Percentiles rank a stretch among this genome's conserved stretches.
These are phyloP conservation scores for Hystrix brachyura DNA, from an alignment of 2,113 vertebrate genomes.

Conservation along the genomic window DNA sequence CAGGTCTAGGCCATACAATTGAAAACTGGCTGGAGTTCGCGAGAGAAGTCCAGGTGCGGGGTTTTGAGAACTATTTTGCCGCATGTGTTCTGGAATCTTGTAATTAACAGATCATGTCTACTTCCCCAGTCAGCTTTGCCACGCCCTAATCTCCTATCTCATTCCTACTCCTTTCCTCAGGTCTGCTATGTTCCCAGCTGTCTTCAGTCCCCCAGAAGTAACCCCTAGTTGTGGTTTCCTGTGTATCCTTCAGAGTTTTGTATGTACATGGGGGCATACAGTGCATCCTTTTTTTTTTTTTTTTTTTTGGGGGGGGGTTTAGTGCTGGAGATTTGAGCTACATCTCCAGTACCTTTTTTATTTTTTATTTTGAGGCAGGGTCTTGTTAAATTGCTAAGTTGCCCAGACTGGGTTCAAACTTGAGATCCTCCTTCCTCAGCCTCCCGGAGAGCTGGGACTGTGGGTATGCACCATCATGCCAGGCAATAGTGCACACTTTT, in stretches of 20 bases:
- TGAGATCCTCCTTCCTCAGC: background rate
- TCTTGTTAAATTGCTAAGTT: background rate
- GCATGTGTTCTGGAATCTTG: background rate
- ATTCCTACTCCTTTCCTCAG: background rate
- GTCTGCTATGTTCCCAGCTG: background rate
- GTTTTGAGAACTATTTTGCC: background rate
- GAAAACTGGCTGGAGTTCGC: background rate
- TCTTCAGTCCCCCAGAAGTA: background rate
- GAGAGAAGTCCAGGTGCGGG: background rate
- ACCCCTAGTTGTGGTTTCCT: background rate
- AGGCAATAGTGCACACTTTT: background rate
- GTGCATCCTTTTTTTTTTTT: background rate
- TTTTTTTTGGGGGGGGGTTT: rapidly evolving
- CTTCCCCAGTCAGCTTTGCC: background rate
- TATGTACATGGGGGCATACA: background rate
- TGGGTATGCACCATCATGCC: background rate
- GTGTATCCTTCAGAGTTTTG: slow-evolving; percentile 31
- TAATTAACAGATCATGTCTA: background rate
- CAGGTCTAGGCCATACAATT: background rate
- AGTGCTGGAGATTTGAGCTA: background rate
- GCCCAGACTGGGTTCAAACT: background rate
- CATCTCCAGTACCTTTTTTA: background rate
- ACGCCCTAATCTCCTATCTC: background rate
- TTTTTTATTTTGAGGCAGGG: background rate
- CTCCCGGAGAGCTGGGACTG: background rate